A percentile compares a stretch with the other conserved stretches of the same genome.
phyloP scores from a whole-genome alignment of 1,140 invertebrate genomes.

The Drosophila miranda region DNA sequence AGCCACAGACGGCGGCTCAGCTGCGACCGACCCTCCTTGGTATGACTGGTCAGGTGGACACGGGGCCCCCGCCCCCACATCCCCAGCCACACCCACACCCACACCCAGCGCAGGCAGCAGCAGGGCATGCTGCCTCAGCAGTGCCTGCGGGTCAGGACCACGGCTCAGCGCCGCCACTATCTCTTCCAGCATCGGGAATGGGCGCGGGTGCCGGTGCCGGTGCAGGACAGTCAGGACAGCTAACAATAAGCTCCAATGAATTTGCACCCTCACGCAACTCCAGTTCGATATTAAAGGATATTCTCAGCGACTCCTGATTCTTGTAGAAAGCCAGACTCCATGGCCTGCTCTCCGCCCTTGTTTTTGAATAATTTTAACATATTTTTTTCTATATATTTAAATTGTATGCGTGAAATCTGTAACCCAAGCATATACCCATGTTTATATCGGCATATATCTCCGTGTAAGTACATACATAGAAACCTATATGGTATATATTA shows the following conservation, averaged over 20 bases:
- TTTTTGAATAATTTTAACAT: conserved; percentile 20
- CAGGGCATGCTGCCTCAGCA: too few species aligned
- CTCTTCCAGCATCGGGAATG: conserved; percentile 11
- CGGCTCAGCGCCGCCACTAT: neutral
- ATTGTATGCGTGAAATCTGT: too few species aligned
- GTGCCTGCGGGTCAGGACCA: conserved; percentile 3
- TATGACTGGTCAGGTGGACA: conserved; percentile 52
- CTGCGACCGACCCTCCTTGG: conserved; percentile 83
- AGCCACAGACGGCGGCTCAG: conserved; percentile 86
- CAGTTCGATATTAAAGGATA: conserved; percentile 88
- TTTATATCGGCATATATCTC: conserved; percentile 9
- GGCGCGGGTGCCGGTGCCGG: neutral
- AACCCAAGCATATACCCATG: too few species aligned
- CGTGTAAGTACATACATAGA: neutral
- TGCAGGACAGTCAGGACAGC: conserved; percentile 61
- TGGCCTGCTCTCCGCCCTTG: neutral
- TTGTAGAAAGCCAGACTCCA: conserved; percentile 52
- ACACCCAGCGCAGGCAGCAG: neutral
- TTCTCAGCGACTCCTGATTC: conserved; percentile 86
- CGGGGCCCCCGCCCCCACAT: neutral
- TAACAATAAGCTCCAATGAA: conserved; percentile 85
- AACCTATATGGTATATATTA: conserved; percentile 7
- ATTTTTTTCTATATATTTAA: too few species aligned
- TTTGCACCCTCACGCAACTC: conserved; percentile 86
- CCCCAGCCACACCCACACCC: neutral